Percentiles rank a stretch among this genome's conserved stretches.
Conservation (phyloP, 23 tunicate genomes). For the Ciona savignyi region DNA sequence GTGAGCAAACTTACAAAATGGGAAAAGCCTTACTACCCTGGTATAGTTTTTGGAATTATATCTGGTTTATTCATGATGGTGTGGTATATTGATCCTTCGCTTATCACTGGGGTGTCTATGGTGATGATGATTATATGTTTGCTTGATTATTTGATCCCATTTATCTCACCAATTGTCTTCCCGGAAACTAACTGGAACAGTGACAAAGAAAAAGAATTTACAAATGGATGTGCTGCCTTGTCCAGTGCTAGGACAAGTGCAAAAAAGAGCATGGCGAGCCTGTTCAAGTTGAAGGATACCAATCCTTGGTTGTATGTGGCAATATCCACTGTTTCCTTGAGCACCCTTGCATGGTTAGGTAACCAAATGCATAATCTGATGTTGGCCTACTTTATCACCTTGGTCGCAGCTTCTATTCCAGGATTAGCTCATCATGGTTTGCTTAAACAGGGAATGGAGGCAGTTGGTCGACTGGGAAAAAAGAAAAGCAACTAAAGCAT, state of each 20-base stretch:
- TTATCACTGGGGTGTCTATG: conserved; percentile 87
- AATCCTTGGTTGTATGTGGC: conserved; percentile 89
- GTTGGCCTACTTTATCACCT: conserved; percentile 60
- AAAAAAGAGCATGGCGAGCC: conserved; percentile 11
- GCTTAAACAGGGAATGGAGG: conserved; percentile 33
- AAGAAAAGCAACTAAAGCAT: conserved; percentile 11
- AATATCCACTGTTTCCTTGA: conserved; percentile 66
- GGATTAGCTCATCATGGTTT: conserved; percentile 80
- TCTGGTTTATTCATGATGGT: conserved; percentile 33
- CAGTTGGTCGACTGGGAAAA: conserved; percentile 41
- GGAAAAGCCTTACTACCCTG: conserved; percentile 77
- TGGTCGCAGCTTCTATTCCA: conserved; percentile 55
- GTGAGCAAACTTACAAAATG: conserved; percentile 63
- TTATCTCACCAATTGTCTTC: conserved; percentile 66
- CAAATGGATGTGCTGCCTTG: conserved; percentile 57
- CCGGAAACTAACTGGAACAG: conserved; percentile 74
- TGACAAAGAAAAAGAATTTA: conserved; percentile 66
- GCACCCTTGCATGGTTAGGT: conserved; percentile 91
- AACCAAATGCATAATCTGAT: conserved; percentile 95
- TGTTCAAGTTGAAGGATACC: conserved; percentile 56
- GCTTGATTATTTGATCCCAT: conserved; percentile 65
- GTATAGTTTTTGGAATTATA: conserved; percentile 64
- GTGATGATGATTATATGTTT: conserved; percentile 44
- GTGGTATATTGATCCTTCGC: conserved; percentile 87
- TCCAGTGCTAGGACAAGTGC: conserved; percentile 19